Percentiles rank a stretch among this genome's conserved stretches.
phyloP scores from a whole-genome alignment of 2,888 invertebrate genomes.

The Noctua fimbriata region DNA sequence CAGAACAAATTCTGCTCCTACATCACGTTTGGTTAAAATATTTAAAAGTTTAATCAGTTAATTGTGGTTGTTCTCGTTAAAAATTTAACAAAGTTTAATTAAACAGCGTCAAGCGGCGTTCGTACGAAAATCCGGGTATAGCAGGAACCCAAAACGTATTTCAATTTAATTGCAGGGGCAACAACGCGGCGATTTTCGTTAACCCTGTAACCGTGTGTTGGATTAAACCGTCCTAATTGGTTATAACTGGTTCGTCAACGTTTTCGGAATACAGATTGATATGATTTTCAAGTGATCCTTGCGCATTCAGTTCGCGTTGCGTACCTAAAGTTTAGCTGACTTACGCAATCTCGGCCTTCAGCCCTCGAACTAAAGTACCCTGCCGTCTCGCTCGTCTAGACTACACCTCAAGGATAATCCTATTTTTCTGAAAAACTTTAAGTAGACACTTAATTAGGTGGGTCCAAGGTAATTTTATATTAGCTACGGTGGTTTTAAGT shows the following conservation, averaged over 20 bases:
- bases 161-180: constrained; percentile 76
- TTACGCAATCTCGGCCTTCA: constrained; percentile 77
- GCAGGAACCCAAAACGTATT: constrained; percentile 74
- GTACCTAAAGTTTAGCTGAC: constrained; percentile 59
- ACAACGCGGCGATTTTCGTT: constrained; percentile 69
- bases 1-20: constrained; percentile 44
- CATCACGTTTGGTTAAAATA: constrained; percentile 64
- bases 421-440: constrained; percentile 32
- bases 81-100: constrained; percentile 73
- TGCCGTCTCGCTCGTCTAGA: constrained; percentile 56
- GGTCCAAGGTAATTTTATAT: constrained; percentile 12
- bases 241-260: constrained; percentile 43
- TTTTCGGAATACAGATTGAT: constrained; percentile 43
- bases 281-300: constrained; percentile 30
- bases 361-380: constrained; percentile 52
- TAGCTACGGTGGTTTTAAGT: constrained; percentile 1
- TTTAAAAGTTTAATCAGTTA: constrained; percentile 72
- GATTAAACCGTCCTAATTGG: constrained; percentile 64
- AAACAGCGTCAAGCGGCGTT: constrained; percentile 68
- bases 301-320: constrained; percentile 22
- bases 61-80: constrained; percentile 70
- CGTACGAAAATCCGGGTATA: constrained; percentile 72
- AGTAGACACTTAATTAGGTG: constrained; percentile 24
- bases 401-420: constrained; percentile 51
- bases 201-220: constrained; percentile 59